Evolutionary conservation across 2,797 vertebrate species (phyloP).

Genomic region (Mycteria americana): DNA sequence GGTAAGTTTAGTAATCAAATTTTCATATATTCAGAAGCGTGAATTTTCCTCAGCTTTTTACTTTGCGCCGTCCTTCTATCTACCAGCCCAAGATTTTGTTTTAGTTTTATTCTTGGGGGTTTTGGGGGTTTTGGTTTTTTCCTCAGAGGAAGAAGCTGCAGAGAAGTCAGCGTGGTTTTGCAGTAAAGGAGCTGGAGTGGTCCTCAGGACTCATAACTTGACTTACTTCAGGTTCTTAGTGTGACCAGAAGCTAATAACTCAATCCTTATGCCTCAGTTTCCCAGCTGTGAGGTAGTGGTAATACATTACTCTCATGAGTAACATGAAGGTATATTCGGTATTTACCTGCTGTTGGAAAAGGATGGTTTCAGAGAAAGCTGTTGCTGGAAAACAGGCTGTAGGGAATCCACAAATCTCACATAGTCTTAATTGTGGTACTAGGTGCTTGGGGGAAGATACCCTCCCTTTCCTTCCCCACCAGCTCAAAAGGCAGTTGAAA

Average conservation of each 20-base stretch:
- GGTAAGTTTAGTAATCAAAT: background rate
- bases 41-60: background rate
- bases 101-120: background rate
- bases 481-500: background rate
- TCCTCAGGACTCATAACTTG: background rate
- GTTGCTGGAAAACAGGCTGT: background rate
- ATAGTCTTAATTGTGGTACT: background rate
- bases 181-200: background rate
- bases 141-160: background rate
- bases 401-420: background rate
- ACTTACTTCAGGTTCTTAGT: background rate
- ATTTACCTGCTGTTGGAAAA: background rate
- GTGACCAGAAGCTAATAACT: background rate
- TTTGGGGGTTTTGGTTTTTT: background rate
- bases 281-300: background rate
- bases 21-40: background rate
- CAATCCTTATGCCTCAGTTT: background rate
- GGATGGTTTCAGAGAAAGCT: background rate
- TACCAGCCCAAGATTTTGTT: background rate
- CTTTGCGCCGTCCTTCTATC: rapidly evolving
- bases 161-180: background rate
- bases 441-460: background rate
- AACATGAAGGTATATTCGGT: background rate
- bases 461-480: background rate
- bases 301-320: background rate